Percentiles rank a stretch among this genome's conserved stretches.
These are phyloP conservation scores for Zaprionus camerounensis DNA, from an alignment of 1,140 invertebrate species.

Conservation along the genomic window DNA sequence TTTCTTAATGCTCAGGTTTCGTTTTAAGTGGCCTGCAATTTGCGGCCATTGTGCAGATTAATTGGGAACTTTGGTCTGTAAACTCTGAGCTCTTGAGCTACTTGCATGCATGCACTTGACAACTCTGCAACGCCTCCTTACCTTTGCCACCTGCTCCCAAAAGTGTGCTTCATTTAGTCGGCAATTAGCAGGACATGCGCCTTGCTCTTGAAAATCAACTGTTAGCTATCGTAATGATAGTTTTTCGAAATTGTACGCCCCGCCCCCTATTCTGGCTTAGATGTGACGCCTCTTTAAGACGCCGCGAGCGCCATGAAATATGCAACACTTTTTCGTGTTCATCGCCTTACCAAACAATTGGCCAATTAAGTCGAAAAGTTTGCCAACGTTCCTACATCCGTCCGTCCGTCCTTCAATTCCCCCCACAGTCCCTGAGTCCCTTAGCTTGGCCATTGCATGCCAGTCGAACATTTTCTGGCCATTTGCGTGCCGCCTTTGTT, in stretches of 20 bases:
- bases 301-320: constrained; percentile 56
- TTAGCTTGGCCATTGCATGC: constrained; percentile 57
- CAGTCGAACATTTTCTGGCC: constrained; percentile 66
- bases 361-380: constrained; percentile 77
- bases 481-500: constrained; percentile 68
- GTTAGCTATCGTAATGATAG: constrained; percentile 25
- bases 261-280: neutral
- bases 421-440: neutral
- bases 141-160: neutral
- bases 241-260: constrained; percentile 24
- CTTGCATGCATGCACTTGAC: constrained; percentile 22
- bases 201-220: constrained; percentile 12
- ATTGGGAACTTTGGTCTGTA: constrained; percentile 26
- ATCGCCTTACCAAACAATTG: constrained; percentile 74
- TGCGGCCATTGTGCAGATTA: constrained; percentile 43
- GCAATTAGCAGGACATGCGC: constrained; percentile 40
- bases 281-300: constrained; percentile 19
- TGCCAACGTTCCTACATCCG: constrained; percentile 23
- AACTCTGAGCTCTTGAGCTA: neutral
- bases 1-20: constrained; percentile 36
- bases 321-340: constrained; percentile 70
- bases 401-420: neutral
- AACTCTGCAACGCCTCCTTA: constrained; percentile 16
- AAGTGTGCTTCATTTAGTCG: constrained; percentile 35
- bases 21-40: constrained; percentile 63